Evolutionary conservation across 2,888 invertebrate genomes (phyloP), one percentile per base, ranked within the genome.

Genomic region (Dyspetes luteomarginatus): DNA sequence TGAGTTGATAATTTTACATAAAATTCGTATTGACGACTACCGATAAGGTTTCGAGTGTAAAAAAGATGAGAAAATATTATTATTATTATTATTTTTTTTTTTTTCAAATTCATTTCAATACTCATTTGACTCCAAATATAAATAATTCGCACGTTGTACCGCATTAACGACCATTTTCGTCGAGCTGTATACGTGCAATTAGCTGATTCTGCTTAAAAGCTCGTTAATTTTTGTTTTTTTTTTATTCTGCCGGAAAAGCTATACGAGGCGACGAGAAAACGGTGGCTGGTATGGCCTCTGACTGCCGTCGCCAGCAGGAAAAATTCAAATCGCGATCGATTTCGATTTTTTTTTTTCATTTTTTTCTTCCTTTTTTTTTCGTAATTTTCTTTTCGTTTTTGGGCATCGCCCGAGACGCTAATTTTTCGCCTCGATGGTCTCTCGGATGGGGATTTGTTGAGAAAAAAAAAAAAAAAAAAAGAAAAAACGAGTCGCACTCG

Each of bases 221-320:
- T 48, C 45, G 4, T 50, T 24, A 15, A 26, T 43, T 52, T 41
- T 15, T 3, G 17, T 52, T 28, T 50, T 50, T 7, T n/a, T 36
- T 19, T 17, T 12, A 4, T 5, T 30, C 24, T 48, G 17, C 58
- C 65, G 55, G 3, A 43, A 56, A 36, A 43, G n/a, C n/a, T 36
- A 24, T 36, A 67, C 50, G 12, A 26, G 56, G 24, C 15, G 52
- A 76, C 36, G 36, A 81, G 56, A 81, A 64, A 41, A 77, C 26
- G 62, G 72, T 69, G 73, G 77, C 77, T 62, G n/a, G 65, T 77
- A 77, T 77, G 81, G 81, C 81, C 73, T 77, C 69, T 36, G 15
- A 77, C 65, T 71, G 80, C 72, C 80, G 68, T 58, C 64, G 56
- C 72, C 48, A 45, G 76, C 81, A 77, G 73, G 28, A 52, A 77